Conservation (phyloP, 1,140 invertebrate species). For the Anastrepha ludens region DNA sequence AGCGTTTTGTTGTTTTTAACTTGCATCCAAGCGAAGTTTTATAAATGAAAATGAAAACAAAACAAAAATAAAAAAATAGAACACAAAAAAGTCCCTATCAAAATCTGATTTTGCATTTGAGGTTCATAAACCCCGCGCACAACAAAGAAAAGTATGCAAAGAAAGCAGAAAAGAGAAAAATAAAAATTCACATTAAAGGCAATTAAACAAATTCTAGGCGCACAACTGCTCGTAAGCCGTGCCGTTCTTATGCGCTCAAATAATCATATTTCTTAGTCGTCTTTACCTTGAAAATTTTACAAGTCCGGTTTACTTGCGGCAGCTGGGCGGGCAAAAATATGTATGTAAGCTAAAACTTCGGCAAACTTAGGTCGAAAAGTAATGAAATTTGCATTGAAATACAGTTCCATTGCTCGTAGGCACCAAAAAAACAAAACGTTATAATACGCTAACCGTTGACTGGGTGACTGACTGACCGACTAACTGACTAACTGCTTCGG, state of each 20-base stretch:
- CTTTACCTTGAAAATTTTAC: constrained; percentile 37
- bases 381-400: constrained; percentile 8
- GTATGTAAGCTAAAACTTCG: not conserved
- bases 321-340: not conserved
- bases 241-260: not conserved
- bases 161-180: not conserved
- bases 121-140: not conserved
- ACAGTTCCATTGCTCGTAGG: not conserved
- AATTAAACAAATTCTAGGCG: not conserved
- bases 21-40: not conserved
- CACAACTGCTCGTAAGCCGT: not conserved
- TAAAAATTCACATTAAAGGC: not conserved
- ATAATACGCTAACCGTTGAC: not conserved
- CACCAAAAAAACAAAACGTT: not conserved
- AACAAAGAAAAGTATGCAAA: not conserved
- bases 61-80: not conserved
- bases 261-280: constrained; percentile 4
- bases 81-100: not conserved
- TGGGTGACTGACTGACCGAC: constrained; percentile 33
- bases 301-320: constrained; percentile 1
- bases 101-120: not conserved
- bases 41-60: not conserved
- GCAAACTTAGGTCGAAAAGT: not conserved
- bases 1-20: not conserved
- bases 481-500: constrained; percentile 9